Evolutionary conservation across 2,113 vertebrate genomes (phyloP), one percentile per base, ranked within the genome.

Genomic region (Nycticorax nycticorax): DNA sequence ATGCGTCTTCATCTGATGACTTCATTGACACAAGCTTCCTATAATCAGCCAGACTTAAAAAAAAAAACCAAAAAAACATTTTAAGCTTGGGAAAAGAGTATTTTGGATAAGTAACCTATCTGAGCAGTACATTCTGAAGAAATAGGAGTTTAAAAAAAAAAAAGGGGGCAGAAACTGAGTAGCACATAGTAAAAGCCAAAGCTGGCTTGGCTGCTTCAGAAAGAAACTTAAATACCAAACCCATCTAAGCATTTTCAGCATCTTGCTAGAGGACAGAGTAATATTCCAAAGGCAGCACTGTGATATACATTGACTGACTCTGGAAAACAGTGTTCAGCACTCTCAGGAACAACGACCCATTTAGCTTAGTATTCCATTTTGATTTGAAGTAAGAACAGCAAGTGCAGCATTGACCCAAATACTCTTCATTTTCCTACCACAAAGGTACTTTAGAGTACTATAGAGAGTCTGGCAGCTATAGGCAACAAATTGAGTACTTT

Each of bases 381-480:
- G 57, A 73, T 60, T 79, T 87, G 4, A 76, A 74, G 19, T 13
- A 74, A 68, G 18, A 72, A 69, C 10, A 92, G 66, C 59, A 81
- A 89, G 39, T 30, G 48, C 43, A 79, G 27, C 56, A 57, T 0
- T 82, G 89, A 96, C 80, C 59, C 47, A n/a, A 63, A 66, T 83
- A 66, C 18, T 75, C 41, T 10, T 27, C 6, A 15, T 81, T 78
- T 78, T 60, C 60, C 80, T 43, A 83, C 4, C 64, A 91, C 33
- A 62, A 62, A 81, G 7, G 12, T 74, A 66, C 33, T 47, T 50
- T 7, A 18, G 28, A 86, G 3, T 17, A 87, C 22, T 67, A 27
- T 22, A 50, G 1, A 39, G 17, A 20, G 10, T 52, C 45, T 33
- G 5, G 21, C 0, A 0, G 30, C 27, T n/a, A 2, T 12, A 85